phyloP scores from a whole-genome alignment of 2,888 invertebrate species.

The Rugalucina vietnamica region DNA sequence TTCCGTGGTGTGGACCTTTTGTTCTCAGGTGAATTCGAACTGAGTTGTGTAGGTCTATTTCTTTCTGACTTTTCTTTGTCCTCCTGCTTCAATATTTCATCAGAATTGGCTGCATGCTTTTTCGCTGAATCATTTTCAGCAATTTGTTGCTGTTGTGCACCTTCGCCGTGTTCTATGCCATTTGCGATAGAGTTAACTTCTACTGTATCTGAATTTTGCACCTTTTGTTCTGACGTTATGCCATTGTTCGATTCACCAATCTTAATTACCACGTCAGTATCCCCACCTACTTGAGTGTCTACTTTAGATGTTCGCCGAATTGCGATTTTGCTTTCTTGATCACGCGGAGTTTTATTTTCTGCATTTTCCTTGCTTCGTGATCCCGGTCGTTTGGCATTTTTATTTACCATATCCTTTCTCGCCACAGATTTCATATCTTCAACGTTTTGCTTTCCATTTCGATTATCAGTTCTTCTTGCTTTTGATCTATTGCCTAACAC shows the following conservation, averaged over 20 bases:
- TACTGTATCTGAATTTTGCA: not conserved
- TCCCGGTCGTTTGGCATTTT: not conserved
- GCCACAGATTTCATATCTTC: not conserved
- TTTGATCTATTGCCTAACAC: not conserved
- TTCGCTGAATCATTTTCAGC: not conserved
- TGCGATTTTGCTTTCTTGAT: not conserved
- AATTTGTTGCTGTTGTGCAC: not conserved
- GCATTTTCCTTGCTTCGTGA: not conserved
- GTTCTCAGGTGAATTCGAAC: not conserved
- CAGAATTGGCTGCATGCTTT: not conserved
- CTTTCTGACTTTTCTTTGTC: slow-evolving; percentile 37
- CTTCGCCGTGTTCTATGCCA: not conserved
- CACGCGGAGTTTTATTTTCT: not conserved
- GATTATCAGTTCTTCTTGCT: not conserved
- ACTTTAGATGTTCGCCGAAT: not conserved
- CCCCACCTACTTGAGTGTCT: not conserved
- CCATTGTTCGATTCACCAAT: not conserved
- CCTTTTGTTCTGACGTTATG: not conserved
- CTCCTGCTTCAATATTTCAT: slow-evolving; percentile 41
- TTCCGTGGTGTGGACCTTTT: not conserved
- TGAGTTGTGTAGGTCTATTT: not conserved
- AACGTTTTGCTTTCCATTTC: not conserved
- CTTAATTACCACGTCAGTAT: no score
- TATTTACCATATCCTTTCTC: not conserved
- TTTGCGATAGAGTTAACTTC: not conserved